phyloP scores from a whole-genome alignment of 2,113 vertebrate genomes.

The Rynchops niger region DNA sequence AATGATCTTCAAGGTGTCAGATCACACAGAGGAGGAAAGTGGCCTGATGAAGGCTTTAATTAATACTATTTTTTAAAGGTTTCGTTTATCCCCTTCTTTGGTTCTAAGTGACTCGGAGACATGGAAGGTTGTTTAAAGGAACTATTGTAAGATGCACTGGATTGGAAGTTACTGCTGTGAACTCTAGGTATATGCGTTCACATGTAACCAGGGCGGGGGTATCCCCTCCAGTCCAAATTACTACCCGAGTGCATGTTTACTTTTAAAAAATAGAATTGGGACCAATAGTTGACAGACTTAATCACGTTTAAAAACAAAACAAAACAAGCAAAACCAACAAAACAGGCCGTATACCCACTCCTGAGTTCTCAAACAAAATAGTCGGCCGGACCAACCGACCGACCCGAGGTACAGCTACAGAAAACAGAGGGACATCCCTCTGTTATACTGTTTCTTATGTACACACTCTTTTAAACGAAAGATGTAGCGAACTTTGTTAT shows the following conservation, averaged over 20 bases:
- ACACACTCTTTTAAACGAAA: not conserved
- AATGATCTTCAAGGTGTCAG: slow-evolving; percentile 4
- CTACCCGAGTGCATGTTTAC: not conserved
- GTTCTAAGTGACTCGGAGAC: not conserved
- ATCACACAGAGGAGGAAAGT: not conserved
- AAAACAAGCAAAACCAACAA: not conserved
- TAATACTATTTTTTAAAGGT: not conserved
- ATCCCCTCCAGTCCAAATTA: not conserved
- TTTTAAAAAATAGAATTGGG: not conserved
- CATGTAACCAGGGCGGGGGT: not conserved
- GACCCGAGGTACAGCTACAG: not conserved
- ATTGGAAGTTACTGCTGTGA: not conserved
- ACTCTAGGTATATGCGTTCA: not conserved
- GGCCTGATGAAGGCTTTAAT: not conserved
- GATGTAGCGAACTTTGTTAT: not conserved
- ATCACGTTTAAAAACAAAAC: not conserved
- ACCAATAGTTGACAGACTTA: not conserved
- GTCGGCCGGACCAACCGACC: not conserved
- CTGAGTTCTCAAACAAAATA: not conserved
- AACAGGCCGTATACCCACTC: not conserved
- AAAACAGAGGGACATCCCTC: not conserved
- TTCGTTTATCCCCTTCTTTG: not conserved
- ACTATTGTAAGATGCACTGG: not conserved
- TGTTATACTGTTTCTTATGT: not conserved
- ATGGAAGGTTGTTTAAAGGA: not conserved